phyloP scores from a whole-genome alignment of 2,113 vertebrate species.

The Narcine bancroftii region DNA sequence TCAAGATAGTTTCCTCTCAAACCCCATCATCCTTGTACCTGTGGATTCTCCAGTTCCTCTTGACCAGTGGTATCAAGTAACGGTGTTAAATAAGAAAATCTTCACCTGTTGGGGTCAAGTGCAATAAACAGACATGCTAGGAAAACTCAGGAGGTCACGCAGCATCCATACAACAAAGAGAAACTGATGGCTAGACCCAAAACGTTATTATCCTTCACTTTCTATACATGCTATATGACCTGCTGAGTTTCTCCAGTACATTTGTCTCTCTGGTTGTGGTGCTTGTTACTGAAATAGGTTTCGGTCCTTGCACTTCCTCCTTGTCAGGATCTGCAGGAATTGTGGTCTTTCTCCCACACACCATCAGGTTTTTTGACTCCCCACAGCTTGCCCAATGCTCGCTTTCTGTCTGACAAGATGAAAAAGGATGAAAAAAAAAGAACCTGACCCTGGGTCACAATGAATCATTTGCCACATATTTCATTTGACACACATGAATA shows the following conservation, averaged over 20 bases:
- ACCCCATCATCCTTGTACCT: background rate
- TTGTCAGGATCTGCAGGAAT: background rate
- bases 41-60: background rate
- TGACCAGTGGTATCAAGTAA: too few species aligned
- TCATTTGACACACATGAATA: slow-evolving; percentile 10
- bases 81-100: too few species aligned
- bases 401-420: background rate
- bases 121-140: too few species aligned
- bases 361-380: background rate
- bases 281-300: background rate
- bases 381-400: background rate
- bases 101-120: too few species aligned
- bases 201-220: too few species aligned
- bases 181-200: too few species aligned
- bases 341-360: background rate
- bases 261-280: background rate
- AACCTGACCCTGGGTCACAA: background rate
- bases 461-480: slow-evolving; percentile 12
- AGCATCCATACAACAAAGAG: too few species aligned
- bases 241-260: too few species aligned
- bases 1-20: background rate
- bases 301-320: background rate
- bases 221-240: too few species aligned
- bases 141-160: too few species aligned
- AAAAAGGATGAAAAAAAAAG: background rate